These are phyloP conservation scores for Cantharis rufa DNA, from an alignment of 2,888 invertebrate species.

Conservation along the genomic window DNA sequence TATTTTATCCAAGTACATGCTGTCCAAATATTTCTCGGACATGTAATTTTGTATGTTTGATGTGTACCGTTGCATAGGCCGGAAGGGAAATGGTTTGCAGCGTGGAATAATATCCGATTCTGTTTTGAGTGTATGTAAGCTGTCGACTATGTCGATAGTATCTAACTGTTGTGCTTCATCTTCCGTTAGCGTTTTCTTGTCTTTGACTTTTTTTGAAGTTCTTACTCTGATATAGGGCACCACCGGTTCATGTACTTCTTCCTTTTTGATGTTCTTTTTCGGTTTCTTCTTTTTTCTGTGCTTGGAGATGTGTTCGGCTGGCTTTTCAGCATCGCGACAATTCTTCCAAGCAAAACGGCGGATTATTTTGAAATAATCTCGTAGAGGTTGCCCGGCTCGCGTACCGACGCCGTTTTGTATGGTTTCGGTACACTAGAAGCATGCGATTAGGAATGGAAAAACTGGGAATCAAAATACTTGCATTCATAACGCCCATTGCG, in stretches of 20 bases:
- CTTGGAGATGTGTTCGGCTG: conserved; percentile 41
- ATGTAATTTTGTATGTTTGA: conserved; percentile 53
- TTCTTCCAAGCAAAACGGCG: conserved; percentile 51
- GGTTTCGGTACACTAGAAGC: conserved; percentile 50
- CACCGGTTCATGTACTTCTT: conserved; percentile 33
- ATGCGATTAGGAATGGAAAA: no score
- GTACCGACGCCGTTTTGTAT: conserved; percentile 53
- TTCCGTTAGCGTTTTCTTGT: background rate
- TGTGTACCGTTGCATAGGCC: conserved; percentile 51
- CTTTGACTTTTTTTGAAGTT: background rate
- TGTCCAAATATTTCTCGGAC: conserved; percentile 55
- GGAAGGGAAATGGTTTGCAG: conserved; percentile 43
- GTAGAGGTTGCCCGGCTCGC: conserved; percentile 50
- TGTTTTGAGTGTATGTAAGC: conserved; percentile 44
- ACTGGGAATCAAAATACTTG: conserved; percentile 37
- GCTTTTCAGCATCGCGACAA: conserved; percentile 44
- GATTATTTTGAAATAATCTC: conserved; percentile 53
- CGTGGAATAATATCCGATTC: conserved; percentile 45
- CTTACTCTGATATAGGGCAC: conserved; percentile 32
- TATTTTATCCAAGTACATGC: conserved; percentile 54
- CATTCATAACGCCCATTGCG: conserved; percentile 52
- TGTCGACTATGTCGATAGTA: conserved; percentile 43
- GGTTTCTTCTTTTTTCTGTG: conserved; percentile 41
- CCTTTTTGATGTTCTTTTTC: conserved; percentile 27
- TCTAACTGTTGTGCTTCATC: no score